Evolutionary conservation across 2,797 vertebrate genomes (phyloP).

Genomic region (Gadopsis marmoratus): DNA sequence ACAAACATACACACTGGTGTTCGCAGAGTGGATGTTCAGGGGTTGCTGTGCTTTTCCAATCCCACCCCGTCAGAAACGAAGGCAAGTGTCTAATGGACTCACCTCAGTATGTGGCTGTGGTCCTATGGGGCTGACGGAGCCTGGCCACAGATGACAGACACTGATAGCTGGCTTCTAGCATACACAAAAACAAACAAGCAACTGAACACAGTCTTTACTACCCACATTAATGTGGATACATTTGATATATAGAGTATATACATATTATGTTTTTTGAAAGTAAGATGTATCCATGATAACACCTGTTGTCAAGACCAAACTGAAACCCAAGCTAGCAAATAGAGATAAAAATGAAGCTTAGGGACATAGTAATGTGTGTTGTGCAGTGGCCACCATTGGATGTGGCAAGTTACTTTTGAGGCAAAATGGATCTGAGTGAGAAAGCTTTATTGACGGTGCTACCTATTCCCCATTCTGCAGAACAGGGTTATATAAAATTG

Average conservation of each 20-base stretch:
- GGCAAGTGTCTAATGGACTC: conserved; percentile 61
- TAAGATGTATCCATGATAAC: not conserved
- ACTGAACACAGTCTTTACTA: not conserved
- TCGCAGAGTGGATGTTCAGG: not conserved
- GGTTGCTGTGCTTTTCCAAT: conserved; percentile 34
- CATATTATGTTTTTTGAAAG: too few relatives aligned
- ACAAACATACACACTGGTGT: conserved; percentile 38
- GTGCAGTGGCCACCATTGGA: conserved; percentile 13
- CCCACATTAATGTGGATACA: not conserved
- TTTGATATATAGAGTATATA: too few relatives aligned
- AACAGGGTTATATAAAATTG: conserved; percentile 31
- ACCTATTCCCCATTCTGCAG: conserved; percentile 22
- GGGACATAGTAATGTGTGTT: conserved; percentile 5
- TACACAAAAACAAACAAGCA: conserved; percentile 34
- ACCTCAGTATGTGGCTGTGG: conserved; percentile 38
- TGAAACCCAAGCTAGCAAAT: conserved; percentile 16
- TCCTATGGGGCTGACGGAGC: conserved; percentile 31
- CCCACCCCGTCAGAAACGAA: too few relatives aligned
- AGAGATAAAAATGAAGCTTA: not conserved
- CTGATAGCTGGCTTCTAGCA: conserved; percentile 23
- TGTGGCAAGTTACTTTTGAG: conserved; percentile 10
- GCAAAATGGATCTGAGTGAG: conserved; percentile 25
- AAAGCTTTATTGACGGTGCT: not conserved
- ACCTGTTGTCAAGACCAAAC: conserved; percentile 2
- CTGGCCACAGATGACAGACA: conserved; percentile 30